Evolutionary conservation across 2,113 vertebrate genomes (phyloP).

Genomic region (Australoheros scitulus): DNA sequence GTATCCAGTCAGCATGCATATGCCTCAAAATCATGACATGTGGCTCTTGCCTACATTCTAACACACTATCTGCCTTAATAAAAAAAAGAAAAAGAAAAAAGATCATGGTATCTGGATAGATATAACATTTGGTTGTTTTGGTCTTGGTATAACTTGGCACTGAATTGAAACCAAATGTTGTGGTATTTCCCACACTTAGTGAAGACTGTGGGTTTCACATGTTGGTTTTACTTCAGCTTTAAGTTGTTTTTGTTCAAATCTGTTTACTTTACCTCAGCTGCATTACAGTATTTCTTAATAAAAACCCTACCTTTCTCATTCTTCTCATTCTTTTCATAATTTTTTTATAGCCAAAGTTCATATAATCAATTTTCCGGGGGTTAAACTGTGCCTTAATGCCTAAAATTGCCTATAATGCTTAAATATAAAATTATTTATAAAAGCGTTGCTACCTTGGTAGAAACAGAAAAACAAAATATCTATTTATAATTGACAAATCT

Average conservation of each 20-base stretch:
- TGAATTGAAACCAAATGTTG: conserved; percentile 1
- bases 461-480: background rate
- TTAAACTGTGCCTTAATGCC: too few species aligned
- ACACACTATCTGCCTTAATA: too few species aligned
- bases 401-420: background rate
- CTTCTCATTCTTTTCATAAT: background rate
- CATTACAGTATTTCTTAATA: background rate
- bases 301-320: background rate
- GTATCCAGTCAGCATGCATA: background rate
- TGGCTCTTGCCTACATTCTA: too few species aligned
- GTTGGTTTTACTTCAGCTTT: conserved; percentile 36
- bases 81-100: background rate
- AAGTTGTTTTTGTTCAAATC: conserved; percentile 5
- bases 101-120: background rate
- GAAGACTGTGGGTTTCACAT: conserved; percentile 3
- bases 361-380: background rate
- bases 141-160: background rate
- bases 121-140: background rate
- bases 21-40: too few species aligned
- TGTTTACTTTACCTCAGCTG: background rate
- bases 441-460: background rate
- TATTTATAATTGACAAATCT: background rate
- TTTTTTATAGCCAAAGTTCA: background rate
- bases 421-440: background rate
- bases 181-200: conserved; percentile 1